Conservation (phyloP, 2,797 vertebrate genomes). For the Poecilia gillii region DNA sequence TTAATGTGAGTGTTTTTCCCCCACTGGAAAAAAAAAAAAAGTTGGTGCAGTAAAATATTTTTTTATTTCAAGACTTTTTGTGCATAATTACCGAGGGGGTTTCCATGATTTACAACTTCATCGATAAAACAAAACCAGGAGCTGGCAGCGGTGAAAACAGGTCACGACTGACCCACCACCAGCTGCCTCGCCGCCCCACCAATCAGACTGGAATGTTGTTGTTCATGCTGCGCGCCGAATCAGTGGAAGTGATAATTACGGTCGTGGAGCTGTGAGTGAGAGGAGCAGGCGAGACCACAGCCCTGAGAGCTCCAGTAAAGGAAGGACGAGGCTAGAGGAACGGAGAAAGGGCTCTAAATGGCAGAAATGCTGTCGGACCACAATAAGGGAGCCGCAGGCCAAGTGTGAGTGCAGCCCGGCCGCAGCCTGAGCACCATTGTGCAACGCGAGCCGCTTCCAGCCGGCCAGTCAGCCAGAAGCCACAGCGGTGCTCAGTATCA, state of each 20-base stretch:
- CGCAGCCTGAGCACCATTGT: constrained; percentile 68
- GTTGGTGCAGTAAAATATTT: neutral
- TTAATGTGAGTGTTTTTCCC: neutral
- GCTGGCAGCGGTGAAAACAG: constrained; percentile 59
- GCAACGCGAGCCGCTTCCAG: constrained; percentile 61
- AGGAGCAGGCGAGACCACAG: constrained; percentile 75
- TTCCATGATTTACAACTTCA: constrained; percentile 30
- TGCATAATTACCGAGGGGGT: neutral
- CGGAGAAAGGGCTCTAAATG: constrained; percentile 70
- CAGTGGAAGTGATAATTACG: constrained; percentile 82
- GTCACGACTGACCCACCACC: constrained; percentile 52
- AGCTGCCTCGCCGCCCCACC: constrained; percentile 50
- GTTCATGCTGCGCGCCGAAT: constrained; percentile 73
- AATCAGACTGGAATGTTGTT: constrained; percentile 82
- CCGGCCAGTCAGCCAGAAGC: constrained; percentile 48
- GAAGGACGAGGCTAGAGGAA: constrained; percentile 43
- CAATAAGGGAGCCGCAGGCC: constrained; percentile 76
- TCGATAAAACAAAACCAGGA: constrained; percentile 52
- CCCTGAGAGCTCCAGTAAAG: constrained; percentile 47
- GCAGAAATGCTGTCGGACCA: constrained; percentile 75
- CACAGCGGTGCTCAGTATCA: constrained; percentile 49
- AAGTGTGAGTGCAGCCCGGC: constrained; percentile 74
- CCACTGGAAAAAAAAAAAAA: neutral
- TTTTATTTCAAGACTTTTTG: neutral
- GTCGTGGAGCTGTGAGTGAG: constrained; percentile 73